Evolutionary conservation across 2,113 vertebrate genomes (phyloP).

Genomic region (Menidia beryllina): DNA sequence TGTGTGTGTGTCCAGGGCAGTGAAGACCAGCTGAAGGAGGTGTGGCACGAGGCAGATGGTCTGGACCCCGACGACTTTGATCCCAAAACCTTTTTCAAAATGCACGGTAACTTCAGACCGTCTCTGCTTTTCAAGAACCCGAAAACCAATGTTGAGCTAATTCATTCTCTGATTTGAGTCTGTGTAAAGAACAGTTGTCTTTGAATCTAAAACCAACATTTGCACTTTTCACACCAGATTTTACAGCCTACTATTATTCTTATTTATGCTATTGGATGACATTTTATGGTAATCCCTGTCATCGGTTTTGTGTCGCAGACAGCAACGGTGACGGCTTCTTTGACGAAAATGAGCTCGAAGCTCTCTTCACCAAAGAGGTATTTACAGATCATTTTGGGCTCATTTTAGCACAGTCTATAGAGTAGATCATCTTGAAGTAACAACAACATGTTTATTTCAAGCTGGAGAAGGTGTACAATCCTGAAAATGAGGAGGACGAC

Average conservation of each 20-base stretch:
- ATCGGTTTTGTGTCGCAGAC: constrained; percentile 80
- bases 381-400: background rate
- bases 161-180: background rate
- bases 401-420: background rate
- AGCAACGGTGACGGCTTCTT: constrained; percentile 91
- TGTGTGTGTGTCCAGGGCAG: constrained; percentile 86
- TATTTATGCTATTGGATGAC: background rate
- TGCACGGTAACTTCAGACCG: constrained; percentile 92
- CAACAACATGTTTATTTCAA: constrained; percentile 61
- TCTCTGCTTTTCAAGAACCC: background rate
- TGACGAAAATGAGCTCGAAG: constrained; percentile 94
- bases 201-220: background rate
- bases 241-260: background rate
- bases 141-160: background rate
- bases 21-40: constrained; percentile 95
- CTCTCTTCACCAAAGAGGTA: constrained; percentile 96
- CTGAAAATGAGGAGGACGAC: constrained; percentile 91
- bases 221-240: background rate
- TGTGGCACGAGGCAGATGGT: constrained; percentile 93
- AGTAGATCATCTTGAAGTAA: background rate
- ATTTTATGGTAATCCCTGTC: background rate
- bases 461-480: constrained; percentile 93
- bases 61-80: constrained; percentile 92
- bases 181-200: background rate
- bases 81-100: constrained; percentile 95